These are phyloP conservation scores for Aldabrachelys gigantea DNA, from an alignment of 2,113 vertebrate genomes.

Conservation along the genomic window DNA sequence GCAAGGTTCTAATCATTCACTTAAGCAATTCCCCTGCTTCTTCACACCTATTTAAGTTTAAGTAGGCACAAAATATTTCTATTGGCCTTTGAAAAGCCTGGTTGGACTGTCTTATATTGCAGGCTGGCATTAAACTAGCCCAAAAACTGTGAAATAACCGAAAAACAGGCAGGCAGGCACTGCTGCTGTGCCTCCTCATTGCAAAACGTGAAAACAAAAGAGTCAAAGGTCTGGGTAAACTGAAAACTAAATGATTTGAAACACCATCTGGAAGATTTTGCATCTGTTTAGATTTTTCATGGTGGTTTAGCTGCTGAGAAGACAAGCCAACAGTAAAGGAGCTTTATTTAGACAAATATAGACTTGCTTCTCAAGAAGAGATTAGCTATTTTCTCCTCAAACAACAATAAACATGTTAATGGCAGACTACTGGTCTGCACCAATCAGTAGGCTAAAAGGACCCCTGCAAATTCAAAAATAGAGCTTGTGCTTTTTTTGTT, in stretches of 20 bases:
- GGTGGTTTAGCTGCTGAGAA: neutral
- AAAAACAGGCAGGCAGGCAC: constrained; percentile 7
- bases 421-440: neutral
- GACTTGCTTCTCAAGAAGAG: neutral
- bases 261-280: neutral
- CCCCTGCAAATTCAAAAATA: neutral
- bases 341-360: neutral
- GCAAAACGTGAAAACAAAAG: neutral
- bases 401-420: neutral
- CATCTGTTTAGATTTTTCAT: neutral
- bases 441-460: neutral
- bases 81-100: neutral
- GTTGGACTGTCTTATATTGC: neutral
- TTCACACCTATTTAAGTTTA: neutral
- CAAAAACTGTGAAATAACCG: neutral
- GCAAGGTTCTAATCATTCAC: neutral
- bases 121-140: neutral
- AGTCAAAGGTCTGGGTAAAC: neutral
- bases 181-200: neutral
- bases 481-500: neutral
- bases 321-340: neutral
- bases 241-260: neutral
- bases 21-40: neutral
- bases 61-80: neutral
- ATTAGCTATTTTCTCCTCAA: neutral